A percentile compares a stretch with the other conserved stretches of the same genome.
Conservation (phyloP, 2,797 vertebrate genomes). For the Melanotaenia maccullochi region DNA sequence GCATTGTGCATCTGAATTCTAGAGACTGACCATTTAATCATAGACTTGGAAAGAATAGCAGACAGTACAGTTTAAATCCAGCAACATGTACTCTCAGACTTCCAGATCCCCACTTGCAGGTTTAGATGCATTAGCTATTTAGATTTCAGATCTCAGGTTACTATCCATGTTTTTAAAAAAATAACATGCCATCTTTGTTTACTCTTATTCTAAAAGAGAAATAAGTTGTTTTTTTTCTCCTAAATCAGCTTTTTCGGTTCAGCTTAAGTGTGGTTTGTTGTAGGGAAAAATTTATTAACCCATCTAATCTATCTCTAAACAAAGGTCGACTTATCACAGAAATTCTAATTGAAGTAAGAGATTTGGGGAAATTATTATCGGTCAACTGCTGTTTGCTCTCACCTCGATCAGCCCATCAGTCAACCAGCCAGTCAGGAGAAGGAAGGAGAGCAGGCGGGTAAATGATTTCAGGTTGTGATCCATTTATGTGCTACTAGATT, state of each 20-base stretch:
- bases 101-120: no score
- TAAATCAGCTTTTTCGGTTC: slow-evolving; percentile 38
- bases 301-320: slow-evolving; percentile 33
- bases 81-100: no score
- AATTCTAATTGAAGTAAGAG: slow-evolving; percentile 42
- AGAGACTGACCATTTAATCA: no score
- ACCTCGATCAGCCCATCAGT: slow-evolving; percentile 48
- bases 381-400: slow-evolving; percentile 37
- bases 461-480: slow-evolving; percentile 30
- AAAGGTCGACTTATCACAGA: slow-evolving; percentile 51
- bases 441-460: slow-evolving; percentile 18
- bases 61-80: no score
- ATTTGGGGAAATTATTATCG: slow-evolving; percentile 49
- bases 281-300: slow-evolving; percentile 58
- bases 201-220: slow-evolving; percentile 19
- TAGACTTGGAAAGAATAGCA: no score
- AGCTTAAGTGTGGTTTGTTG: slow-evolving; percentile 42
- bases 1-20: no score
- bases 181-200: slow-evolving; percentile 24
- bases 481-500: slow-evolving; percentile 18
- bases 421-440: slow-evolving; percentile 21
- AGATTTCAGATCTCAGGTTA: background rate
- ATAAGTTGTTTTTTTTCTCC: slow-evolving; percentile 15
- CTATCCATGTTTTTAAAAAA: slow-evolving; percentile 15
- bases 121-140: background rate